Evolutionary conservation across 2,888 invertebrate species (phyloP).

Genomic region (Exocentrus adspersus): DNA sequence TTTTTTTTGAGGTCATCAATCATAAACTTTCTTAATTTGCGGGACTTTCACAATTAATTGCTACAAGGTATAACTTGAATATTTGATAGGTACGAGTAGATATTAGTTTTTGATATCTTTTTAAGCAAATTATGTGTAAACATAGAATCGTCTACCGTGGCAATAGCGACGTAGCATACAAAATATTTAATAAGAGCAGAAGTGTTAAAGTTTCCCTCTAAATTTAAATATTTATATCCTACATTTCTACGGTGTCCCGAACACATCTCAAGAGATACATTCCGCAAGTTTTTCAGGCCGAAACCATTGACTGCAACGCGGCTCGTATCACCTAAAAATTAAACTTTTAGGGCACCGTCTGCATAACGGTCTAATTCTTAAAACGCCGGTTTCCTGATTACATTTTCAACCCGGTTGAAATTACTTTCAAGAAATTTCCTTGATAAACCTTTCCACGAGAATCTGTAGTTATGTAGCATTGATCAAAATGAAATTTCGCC

Average conservation of each 20-base stretch:
- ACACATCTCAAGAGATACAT: slow-evolving; percentile 31
- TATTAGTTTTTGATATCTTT: too few relatives aligned
- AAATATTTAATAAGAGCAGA: slow-evolving; percentile 32
- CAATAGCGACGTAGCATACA: slow-evolving; percentile 13
- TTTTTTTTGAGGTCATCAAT: too few relatives aligned
- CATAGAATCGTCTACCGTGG: too few relatives aligned
- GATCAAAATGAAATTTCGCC: too few relatives aligned
- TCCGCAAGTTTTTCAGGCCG: slow-evolving; percentile 21
- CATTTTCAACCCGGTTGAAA: not conserved
- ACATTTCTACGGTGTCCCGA: slow-evolving; percentile 33
- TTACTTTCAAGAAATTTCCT: not conserved
- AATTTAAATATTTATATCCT: slow-evolving; percentile 39
- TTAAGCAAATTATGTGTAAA: too few relatives aligned
- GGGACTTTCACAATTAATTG: too few relatives aligned
- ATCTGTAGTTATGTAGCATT: too few relatives aligned
- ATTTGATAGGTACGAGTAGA: too few relatives aligned
- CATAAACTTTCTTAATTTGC: too few relatives aligned
- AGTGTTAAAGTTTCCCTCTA: slow-evolving; percentile 32
- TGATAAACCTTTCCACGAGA: too few relatives aligned
- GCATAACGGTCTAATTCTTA: slow-evolving; percentile 19
- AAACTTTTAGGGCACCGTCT: slow-evolving; percentile 16
- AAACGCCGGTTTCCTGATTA: slow-evolving; percentile 16
- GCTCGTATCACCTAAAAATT: slow-evolving; percentile 21
- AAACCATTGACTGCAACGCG: slow-evolving; percentile 23
- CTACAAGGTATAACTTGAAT: too few relatives aligned